phyloP scores from a whole-genome alignment of 2,888 invertebrate species.

The Trachelus tabidus region DNA sequence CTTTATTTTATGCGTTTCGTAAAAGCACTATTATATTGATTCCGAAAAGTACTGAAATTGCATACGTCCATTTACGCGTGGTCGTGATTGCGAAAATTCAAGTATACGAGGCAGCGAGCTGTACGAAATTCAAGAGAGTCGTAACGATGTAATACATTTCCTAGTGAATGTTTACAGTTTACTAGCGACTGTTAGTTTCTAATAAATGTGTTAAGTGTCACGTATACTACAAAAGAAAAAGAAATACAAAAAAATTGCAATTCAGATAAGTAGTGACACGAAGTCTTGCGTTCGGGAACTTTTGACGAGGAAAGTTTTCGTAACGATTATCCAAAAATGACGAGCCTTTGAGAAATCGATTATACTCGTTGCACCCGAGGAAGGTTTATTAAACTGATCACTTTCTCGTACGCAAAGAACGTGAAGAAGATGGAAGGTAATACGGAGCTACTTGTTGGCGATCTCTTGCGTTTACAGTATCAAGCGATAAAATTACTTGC shows the following conservation, averaged over 20 bases:
- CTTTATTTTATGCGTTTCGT: neutral
- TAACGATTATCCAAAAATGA: neutral
- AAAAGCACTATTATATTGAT: neutral
- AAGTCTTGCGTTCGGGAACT: neutral
- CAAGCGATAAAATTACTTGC: neutral
- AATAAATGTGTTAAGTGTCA: conserved; percentile 22
- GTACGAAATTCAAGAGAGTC: neutral
- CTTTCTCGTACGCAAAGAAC: neutral
- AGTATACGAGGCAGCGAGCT: neutral
- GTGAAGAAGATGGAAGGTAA: neutral
- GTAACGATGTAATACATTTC: conserved; percentile 17
- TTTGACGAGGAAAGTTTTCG: no score
- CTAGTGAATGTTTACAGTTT: conserved; percentile 22
- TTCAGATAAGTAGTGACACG: conserved; percentile 15
- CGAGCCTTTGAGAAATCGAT: neutral
- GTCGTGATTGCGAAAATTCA: neutral
- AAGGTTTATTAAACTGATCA: neutral
- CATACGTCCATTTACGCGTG: neutral
- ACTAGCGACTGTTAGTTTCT: conserved; percentile 21
- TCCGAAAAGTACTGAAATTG: neutral
- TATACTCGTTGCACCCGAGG: neutral
- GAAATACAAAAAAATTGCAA: neutral
- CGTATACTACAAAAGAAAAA: conserved; percentile 15
- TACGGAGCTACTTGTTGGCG: neutral
- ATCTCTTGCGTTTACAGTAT: neutral